These are phyloP conservation scores for Bugulina stolonifera DNA, from an alignment of 2,888 invertebrate species.

Conservation along the genomic window DNA sequence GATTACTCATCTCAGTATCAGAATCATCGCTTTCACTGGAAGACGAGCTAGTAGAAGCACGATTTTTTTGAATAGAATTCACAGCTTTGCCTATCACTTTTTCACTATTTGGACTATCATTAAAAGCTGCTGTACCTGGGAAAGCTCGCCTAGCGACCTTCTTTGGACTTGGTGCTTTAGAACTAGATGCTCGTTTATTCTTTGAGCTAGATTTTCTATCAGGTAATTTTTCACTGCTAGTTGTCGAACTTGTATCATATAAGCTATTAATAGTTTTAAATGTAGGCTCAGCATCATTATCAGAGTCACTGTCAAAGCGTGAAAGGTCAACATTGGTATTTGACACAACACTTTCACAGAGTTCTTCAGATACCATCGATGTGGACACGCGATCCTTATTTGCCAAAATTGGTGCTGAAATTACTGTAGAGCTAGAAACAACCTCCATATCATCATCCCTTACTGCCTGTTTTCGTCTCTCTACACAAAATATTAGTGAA, in stretches of 20 bases:
- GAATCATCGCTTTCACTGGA: no score
- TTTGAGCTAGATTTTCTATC: neutral
- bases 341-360: neutral
- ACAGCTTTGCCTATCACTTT: no score
- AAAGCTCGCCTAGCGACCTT: neutral
- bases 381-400: neutral
- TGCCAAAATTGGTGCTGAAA: neutral
- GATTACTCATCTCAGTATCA: no score
- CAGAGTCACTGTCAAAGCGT: conserved; percentile 18
- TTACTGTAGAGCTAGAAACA: neutral
- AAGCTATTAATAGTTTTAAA: neutral
- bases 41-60: no score
- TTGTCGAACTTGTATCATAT: no score
- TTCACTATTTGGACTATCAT: no score
- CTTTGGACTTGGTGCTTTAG: neutral
- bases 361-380: neutral
- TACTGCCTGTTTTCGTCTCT: neutral
- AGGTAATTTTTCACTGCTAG: no score
- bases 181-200: no score
- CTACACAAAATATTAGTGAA: no score
- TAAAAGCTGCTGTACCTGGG: conserved; percentile 14
- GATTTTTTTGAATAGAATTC: no score
- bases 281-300: neutral
- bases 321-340: neutral
- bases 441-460: conserved; percentile 9